A percentile compares a stretch with the other conserved stretches of the same genome.
Evolutionary conservation across 2,888 invertebrate species (phyloP).

Genomic region (Nysson spinosus): DNA sequence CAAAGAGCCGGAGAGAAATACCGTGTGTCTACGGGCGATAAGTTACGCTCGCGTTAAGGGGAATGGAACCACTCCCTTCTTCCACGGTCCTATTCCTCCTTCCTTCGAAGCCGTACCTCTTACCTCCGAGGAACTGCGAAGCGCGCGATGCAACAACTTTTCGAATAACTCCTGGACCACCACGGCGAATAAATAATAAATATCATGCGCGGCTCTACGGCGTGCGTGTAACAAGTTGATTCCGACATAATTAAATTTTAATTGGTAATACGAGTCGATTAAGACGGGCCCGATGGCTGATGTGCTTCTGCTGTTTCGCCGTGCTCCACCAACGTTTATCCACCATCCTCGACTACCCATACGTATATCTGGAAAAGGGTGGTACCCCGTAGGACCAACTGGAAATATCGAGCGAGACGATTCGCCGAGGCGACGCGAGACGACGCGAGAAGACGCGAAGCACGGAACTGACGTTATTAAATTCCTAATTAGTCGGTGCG

Average conservation of each 20-base stretch:
- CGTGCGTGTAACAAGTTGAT: conserved; percentile 69
- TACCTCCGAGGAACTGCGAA: background rate
- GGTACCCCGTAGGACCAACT: background rate
- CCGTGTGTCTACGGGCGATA: conserved; percentile 74
- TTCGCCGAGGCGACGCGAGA: conserved; percentile 63
- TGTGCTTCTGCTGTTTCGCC: conserved; percentile 14
- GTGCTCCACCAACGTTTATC: background rate
- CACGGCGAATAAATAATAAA: conserved; percentile 13
- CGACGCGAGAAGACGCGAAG: no score
- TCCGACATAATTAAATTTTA: conserved; percentile 73
- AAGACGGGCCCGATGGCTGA: conserved; percentile 63
- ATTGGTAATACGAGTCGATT: conserved; percentile 75
- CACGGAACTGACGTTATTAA: conserved; percentile 71
- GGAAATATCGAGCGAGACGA: conserved; percentile 41
- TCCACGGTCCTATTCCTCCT: background rate
- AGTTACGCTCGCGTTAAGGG: conserved; percentile 72
- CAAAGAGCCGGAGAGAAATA: conserved; percentile 79
- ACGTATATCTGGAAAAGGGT: background rate
- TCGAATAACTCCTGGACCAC: background rate
- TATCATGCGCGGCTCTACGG: conserved; percentile 26
- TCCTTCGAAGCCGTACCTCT: background rate
- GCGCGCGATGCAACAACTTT: conserved; percentile 7
- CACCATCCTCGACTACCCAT: background rate
- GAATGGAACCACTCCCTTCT: conserved; percentile 52
- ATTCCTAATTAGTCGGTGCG: conserved; percentile 73